phyloP scores from a whole-genome alignment of 2,113 vertebrate genomes.

The Bos taurus region DNA sequence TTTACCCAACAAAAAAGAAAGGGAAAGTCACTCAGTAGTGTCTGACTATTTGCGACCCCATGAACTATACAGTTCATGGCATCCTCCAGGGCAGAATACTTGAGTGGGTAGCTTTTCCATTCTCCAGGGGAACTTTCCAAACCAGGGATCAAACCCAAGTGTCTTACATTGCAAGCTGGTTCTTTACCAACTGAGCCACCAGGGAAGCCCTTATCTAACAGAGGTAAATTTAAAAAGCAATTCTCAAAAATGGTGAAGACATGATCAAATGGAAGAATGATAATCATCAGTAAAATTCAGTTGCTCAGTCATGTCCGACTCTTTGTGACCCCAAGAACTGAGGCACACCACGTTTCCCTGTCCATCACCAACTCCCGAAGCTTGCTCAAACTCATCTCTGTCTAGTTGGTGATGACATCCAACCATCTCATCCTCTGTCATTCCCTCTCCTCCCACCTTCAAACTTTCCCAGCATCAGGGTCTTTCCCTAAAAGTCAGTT shows the following conservation, averaged over 20 bases:
- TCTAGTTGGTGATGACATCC: neutral
- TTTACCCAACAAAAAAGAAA: neutral
- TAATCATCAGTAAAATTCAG: neutral
- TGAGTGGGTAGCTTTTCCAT: neutral
- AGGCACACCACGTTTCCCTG: neutral
- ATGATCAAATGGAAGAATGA: neutral
- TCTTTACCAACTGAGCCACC: neutral
- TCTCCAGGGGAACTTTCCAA: neutral
- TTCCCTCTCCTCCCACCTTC: neutral
- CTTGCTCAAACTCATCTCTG: neutral
- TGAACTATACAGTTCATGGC: neutral
- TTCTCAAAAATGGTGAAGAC: neutral
- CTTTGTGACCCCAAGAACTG: neutral
- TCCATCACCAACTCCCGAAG: neutral
- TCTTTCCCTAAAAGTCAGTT: neutral
- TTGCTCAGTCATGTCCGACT: rapidly evolving
- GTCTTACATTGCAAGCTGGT: neutral
- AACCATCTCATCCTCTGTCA: neutral
- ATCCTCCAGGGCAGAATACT: neutral
- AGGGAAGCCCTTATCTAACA: neutral
- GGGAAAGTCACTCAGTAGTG: neutral
- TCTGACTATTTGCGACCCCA: rapidly evolving
- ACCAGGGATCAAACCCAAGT: neutral
- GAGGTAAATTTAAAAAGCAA: neutral
- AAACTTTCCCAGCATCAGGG: neutral